Percentiles rank a stretch among this genome's conserved stretches.
Conservation (phyloP, 1,140 invertebrate genomes). For the Odontomachus brunneus region DNA sequence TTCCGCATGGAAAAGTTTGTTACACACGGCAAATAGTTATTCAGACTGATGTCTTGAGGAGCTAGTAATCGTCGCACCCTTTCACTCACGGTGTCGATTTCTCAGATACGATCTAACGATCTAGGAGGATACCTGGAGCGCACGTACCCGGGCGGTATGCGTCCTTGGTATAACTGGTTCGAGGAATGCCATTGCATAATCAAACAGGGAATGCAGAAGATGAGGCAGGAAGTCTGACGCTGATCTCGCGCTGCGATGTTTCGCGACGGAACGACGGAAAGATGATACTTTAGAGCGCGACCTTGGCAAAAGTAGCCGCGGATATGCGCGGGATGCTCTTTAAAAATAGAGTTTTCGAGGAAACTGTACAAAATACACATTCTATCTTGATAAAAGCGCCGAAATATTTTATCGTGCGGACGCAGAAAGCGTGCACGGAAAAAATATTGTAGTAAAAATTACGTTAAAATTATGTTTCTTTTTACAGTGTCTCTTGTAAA, state of each 20-base stretch:
- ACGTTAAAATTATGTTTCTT: no score
- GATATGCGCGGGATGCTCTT: neutral
- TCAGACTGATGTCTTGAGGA: neutral
- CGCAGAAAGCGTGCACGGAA: neutral
- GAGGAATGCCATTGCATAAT: slow-evolving; percentile 71
- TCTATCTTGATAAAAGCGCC: slow-evolving; percentile 24
- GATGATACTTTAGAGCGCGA: slow-evolving; percentile 4
- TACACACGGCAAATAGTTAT: neutral
- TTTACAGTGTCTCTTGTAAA: no score
- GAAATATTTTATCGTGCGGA: slow-evolving; percentile 14
- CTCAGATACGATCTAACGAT: slow-evolving; percentile 15
- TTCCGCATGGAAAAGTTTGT: slow-evolving; percentile 26
- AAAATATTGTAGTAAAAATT: no score
- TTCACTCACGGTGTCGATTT: slow-evolving; percentile 25
- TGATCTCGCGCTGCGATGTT: neutral
- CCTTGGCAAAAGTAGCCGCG: neutral
- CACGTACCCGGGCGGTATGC: slow-evolving; percentile 32
- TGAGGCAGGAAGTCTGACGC: slow-evolving; percentile 46
- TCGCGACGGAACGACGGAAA: slow-evolving; percentile 7
- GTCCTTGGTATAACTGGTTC: slow-evolving; percentile 71
- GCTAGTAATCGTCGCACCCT: neutral
- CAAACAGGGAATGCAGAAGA: slow-evolving; percentile 7
- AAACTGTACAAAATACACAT: neutral
- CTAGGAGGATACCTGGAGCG: slow-evolving; percentile 2
- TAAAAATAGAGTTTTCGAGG: slow-evolving; percentile 17